A percentile compares a stretch with the other conserved stretches of the same genome.
phyloP scores from a whole-genome alignment of 2,113 vertebrate genomes.

The Gobiocypris rarus region DNA sequence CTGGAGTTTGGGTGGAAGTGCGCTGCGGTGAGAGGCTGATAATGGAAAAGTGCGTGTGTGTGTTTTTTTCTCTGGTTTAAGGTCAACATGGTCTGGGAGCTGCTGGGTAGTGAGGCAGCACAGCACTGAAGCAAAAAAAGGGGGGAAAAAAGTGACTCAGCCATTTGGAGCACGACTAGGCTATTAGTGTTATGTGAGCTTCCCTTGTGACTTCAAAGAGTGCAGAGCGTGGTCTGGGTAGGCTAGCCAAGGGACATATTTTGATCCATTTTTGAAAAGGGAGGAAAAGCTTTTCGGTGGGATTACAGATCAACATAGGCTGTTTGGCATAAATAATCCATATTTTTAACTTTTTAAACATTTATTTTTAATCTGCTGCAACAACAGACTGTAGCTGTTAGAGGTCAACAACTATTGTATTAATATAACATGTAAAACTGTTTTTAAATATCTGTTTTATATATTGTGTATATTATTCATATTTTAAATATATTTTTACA shows the following conservation, averaged over 20 bases:
- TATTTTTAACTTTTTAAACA: conserved; percentile 24
- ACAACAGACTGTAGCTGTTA: background rate
- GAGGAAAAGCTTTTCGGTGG: conserved; percentile 32
- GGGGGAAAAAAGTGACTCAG: conserved; percentile 51
- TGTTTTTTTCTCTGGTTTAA: conserved; percentile 47
- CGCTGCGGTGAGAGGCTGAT: conserved; percentile 11
- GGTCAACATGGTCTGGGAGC: conserved; percentile 52
- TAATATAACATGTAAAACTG: background rate
- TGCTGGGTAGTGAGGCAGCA: conserved; percentile 31
- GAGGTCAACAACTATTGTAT: background rate
- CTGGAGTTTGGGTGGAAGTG: conserved; percentile 18
- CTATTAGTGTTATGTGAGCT: conserved; percentile 61
- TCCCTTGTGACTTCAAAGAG: conserved; percentile 61
- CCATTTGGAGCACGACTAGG: conserved; percentile 46
- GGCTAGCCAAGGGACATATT: conserved; percentile 55
- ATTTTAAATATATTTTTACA: background rate
- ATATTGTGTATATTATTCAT: background rate
- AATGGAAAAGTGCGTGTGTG: conserved; percentile 30
- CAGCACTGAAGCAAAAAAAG: conserved; percentile 2
- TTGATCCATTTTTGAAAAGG: conserved; percentile 43
- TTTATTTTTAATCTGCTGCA: conserved; percentile 7
- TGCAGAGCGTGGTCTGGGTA: conserved; percentile 53
- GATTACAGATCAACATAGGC: conserved; percentile 35
- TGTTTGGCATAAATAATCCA: background rate
- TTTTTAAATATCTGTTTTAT: background rate